Base-by-base conservation (phyloP, 2,797 vertebrate genomes). In the Sebastes wilsoni region DNA sequence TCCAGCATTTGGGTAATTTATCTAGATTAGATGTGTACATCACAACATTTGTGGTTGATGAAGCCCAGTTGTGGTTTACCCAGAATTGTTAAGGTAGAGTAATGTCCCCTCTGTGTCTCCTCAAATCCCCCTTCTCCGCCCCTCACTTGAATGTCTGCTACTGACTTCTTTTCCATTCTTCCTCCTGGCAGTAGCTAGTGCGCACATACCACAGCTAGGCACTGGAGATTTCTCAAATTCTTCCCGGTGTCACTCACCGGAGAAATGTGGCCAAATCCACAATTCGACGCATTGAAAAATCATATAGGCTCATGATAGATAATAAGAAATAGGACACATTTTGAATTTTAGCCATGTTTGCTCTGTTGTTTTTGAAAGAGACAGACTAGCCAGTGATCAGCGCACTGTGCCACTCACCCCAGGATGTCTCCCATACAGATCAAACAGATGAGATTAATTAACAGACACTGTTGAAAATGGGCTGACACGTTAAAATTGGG, bases 161-260 rank as follows among this genome's bases (percentile, higher is more conserved):
- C 82, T 78, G 87, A 89, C 85, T 81, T 66, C 75, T 91, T 94
- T 93, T 92, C 90, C 90, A 91, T 87, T 88, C 90, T 79, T 82
- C 67, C 61, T 86, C 66, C 77, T 92, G 91, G 92, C 91, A 62
- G 72, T 42, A 86, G 81, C 46, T 23, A 20, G 10, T n/a, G 72
- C 68, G 87, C 64, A 75, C 85, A 94, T 94, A 93, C 91, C 91
- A 73, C 81, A 75, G 87, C 83, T 83, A 88, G 86, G 90, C 92
- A 94, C 93, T 87, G 79, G 91, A 93, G 92, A 95, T 95, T 92
- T 95, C 92, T 95, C 80, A 88, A 90, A 95, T 95, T 94, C 90
- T 86, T 95, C 77, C 70, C 30, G 25, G 68, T 93, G 93, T 93
- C 91, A 86, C 87, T 92, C 82, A 85, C 73, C 61, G 60, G 74